These are phyloP conservation scores for Apamea anceps DNA, from an alignment of 2,888 invertebrate species.

Conservation along the genomic window DNA sequence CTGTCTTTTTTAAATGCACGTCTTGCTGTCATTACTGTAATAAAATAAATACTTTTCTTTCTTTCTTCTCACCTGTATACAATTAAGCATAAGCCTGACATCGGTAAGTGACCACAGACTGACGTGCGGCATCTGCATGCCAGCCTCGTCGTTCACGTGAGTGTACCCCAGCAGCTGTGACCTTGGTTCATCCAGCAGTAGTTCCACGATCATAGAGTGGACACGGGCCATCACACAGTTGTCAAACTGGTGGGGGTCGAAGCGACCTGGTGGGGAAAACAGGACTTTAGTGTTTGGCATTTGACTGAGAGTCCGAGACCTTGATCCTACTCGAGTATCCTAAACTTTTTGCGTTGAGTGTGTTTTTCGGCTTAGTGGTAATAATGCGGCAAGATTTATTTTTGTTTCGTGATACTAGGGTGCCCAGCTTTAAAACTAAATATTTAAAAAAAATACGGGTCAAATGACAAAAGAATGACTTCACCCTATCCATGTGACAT, in stretches of 20 bases:
- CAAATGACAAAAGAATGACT: background rate
- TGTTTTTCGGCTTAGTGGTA: background rate
- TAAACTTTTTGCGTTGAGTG: background rate
- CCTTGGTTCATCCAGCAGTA: slow-evolving; percentile 95
- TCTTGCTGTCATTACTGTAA: background rate
- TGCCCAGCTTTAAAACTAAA: background rate
- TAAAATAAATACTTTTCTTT: no score
- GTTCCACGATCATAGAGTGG: slow-evolving; percentile 96
- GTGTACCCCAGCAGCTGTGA: slow-evolving; percentile 94
- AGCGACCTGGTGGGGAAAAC: slow-evolving; percentile 88
- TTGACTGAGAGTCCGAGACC: background rate
- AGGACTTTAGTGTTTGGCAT: background rate
- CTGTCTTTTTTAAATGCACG: background rate
- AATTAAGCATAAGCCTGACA: slow-evolving; percentile 93
- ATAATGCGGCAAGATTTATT: background rate
- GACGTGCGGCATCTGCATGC: slow-evolving; percentile 95
- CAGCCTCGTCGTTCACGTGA: slow-evolving; percentile 95
- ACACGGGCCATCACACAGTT: slow-evolving; percentile 96
- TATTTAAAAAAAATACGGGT: background rate
- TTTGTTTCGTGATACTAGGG: no score
- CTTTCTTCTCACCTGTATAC: slow-evolving; percentile 92
- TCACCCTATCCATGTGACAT: no score
- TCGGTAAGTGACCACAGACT: slow-evolving; percentile 95
- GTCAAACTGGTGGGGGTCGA: slow-evolving; percentile 94
- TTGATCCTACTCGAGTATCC: background rate